phyloP scores from a whole-genome alignment of 2,797 vertebrate species.

The Chromis chromis region DNA sequence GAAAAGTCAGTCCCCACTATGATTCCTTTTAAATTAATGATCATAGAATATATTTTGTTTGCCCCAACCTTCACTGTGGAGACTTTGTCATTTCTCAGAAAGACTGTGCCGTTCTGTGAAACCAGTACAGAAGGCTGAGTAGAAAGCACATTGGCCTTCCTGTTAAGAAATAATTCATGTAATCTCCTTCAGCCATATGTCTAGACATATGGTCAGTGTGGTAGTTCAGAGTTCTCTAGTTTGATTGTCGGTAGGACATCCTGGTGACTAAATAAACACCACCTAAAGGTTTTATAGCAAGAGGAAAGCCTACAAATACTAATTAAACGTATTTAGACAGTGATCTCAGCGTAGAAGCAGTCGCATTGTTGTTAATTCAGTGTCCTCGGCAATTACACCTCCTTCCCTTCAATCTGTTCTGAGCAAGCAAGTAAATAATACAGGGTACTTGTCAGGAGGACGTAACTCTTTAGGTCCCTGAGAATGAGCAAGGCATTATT shows the following conservation, averaged over 20 bases:
- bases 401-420: conserved; percentile 10
- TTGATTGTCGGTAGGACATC: conserved; percentile 25
- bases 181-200: conserved; percentile 68
- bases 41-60: not conserved
- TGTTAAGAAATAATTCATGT: conserved; percentile 69
- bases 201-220: conserved; percentile 62
- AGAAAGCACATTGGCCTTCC: conserved; percentile 16
- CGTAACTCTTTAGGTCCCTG: not conserved
- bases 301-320: conserved; percentile 36
- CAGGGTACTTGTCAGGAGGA: not conserved
- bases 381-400: conserved; percentile 7
- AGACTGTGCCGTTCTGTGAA: not conserved
- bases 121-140: not conserved
- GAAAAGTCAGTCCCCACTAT: not conserved
- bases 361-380: conserved; percentile 12
- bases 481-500: not conserved
- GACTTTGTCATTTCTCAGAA: too few species aligned
- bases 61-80: not conserved
- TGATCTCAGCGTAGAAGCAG: not conserved
- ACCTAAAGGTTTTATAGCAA: conserved; percentile 44
- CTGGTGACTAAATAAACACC: conserved; percentile 27
- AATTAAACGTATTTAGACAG: conserved; percentile 46
- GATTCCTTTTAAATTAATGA: not conserved
- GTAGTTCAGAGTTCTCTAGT: conserved; percentile 25
- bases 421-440: conserved; percentile 6